phyloP scores from a whole-genome alignment of 1,140 invertebrate species.

The Alviniconcha marisindica region DNA sequence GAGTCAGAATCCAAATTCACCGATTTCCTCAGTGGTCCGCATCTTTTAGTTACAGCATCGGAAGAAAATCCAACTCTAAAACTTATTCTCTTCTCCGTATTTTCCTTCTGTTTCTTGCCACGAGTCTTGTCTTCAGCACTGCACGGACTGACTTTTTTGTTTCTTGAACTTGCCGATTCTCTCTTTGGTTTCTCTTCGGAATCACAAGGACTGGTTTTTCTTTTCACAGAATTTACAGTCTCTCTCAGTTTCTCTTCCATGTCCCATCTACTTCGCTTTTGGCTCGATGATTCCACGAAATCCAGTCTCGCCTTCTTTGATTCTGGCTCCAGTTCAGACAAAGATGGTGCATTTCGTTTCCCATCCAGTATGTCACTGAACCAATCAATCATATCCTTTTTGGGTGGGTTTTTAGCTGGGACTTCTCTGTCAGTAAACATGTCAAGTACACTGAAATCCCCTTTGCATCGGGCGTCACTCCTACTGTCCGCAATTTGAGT shows the following conservation, averaged over 20 bases:
- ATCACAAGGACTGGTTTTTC: not conserved
- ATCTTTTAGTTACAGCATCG: not conserved
- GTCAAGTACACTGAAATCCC: not conserved
- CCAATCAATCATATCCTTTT: slow-evolving; percentile 11
- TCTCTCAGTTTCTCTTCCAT: not conserved
- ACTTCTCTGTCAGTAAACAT: not conserved
- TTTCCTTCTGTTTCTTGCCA: no score
- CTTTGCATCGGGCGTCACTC: no score
- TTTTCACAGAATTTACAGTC: not conserved
- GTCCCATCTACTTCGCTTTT: not conserved
- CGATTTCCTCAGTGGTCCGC: not conserved
- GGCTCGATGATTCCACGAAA: not conserved
- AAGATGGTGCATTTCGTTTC: not conserved
- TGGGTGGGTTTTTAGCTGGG: not conserved
- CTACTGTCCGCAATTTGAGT: no score
- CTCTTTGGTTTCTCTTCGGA: not conserved
- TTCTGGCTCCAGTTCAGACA: not conserved
- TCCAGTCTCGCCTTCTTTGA: not conserved
- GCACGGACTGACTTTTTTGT: no score
- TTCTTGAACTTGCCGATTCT: no score
- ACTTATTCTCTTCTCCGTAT: not conserved
- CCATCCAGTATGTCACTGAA: slow-evolving; percentile 12
- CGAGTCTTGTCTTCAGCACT: no score
- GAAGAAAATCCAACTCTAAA: slow-evolving; percentile 1
- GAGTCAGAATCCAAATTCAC: not conserved